These are phyloP conservation scores for Galeopterus variegatus DNA, from an alignment of 2,113 vertebrate genomes.

Conservation along the genomic window DNA sequence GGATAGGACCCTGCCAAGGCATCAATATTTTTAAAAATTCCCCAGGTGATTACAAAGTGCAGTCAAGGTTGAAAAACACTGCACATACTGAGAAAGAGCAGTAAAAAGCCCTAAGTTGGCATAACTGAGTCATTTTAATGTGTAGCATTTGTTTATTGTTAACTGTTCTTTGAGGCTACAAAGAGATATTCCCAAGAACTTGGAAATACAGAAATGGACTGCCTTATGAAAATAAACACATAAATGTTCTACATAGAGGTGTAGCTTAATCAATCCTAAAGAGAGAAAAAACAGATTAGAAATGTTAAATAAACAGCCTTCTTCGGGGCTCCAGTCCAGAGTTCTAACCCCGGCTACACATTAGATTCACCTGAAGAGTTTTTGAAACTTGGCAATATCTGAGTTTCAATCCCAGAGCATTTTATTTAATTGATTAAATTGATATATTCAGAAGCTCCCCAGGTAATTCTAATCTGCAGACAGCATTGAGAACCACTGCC, in stretches of 20 bases:
- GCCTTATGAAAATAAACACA: slow-evolving; percentile 59
- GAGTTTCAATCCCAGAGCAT: not conserved
- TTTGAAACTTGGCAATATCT: slow-evolving; percentile 3
- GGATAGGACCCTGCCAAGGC: not conserved
- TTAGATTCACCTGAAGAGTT: slow-evolving; percentile 32
- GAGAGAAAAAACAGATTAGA: not conserved
- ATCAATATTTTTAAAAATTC: not conserved
- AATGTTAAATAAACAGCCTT: slow-evolving; percentile 42
- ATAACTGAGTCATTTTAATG: slow-evolving; percentile 40
- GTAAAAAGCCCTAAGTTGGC: not conserved
- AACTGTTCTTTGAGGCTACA: slow-evolving; percentile 43
- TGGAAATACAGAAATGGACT: slow-evolving; percentile 13
- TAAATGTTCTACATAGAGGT: not conserved
- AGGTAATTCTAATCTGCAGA: slow-evolving; percentile 19
- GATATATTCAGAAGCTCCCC: slow-evolving; percentile 35
- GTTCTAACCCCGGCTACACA: not conserved
- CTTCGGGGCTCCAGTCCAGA: not conserved
- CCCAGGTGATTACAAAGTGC: not conserved
- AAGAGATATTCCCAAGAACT: not conserved
- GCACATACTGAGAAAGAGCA: slow-evolving; percentile 27
- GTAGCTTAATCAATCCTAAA: not conserved
- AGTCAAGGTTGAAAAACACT: slow-evolving; percentile 22
- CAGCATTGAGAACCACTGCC: slow-evolving; percentile 7
- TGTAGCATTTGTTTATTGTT: slow-evolving; percentile 4
- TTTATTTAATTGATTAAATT: slow-evolving; percentile 63